Conservation (phyloP, 53 echinoderm and acorn worm species). For the Temnopleurus reevesii region DNA sequence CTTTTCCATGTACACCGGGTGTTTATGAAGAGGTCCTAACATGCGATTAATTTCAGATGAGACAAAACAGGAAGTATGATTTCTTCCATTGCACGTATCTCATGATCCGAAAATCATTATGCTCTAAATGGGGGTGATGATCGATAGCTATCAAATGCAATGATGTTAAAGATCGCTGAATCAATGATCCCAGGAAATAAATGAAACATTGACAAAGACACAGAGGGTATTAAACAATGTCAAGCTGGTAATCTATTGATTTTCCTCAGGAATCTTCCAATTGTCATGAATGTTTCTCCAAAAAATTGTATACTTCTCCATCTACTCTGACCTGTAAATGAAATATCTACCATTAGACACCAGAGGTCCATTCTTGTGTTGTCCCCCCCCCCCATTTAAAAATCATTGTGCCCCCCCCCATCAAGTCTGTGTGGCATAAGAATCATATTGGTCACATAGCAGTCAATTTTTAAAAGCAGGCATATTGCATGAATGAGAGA, state of each 20-base stretch:
- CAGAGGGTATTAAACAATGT: background rate
- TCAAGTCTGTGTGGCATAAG: too few species aligned
- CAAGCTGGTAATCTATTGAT: background rate
- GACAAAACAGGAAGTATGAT: background rate
- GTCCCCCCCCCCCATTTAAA: too few species aligned
- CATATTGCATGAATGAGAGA: too few species aligned
- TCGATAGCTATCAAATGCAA: background rate
- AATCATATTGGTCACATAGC: too few species aligned
- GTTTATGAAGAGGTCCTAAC: constrained; percentile 8
- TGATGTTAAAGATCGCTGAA: background rate
- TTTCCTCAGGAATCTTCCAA: background rate
- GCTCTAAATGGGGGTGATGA: background rate
- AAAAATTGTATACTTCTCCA: too few species aligned
- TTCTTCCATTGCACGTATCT: constrained; percentile 2
- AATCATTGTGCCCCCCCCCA: too few species aligned
- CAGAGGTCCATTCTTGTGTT: too few species aligned
- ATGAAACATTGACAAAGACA: background rate
- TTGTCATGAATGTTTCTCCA: background rate
- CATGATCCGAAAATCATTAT: background rate
- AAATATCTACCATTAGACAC: too few species aligned
- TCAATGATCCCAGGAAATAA: background rate
- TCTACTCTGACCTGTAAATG: too few species aligned
- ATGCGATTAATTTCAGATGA: constrained; percentile 31
- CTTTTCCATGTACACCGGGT: background rate
- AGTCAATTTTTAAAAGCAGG: too few species aligned